Percentiles rank a stretch among this genome's conserved stretches.
These are phyloP conservation scores for Halcyon chelicuti DNA, from an alignment of 2,797 vertebrate species.

Conservation along the genomic window DNA sequence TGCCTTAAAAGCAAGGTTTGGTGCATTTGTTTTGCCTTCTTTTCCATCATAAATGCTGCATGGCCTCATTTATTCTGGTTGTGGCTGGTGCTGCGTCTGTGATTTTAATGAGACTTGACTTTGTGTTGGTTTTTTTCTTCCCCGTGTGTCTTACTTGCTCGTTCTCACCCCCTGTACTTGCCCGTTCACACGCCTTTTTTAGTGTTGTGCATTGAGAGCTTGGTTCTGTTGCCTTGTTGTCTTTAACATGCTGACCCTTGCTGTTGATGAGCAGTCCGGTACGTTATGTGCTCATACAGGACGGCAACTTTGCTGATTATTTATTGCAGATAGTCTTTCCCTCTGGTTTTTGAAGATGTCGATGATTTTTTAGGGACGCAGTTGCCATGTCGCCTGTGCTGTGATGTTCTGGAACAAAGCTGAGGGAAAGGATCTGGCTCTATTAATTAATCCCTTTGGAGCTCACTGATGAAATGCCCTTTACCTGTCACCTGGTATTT, in stretches of 20 bases:
- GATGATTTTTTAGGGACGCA: not conserved
- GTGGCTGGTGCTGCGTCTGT: slow-evolving; percentile 33
- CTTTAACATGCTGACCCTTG: slow-evolving; percentile 23
- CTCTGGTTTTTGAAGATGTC: not conserved
- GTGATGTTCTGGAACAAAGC: not conserved
- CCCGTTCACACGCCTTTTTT: not conserved
- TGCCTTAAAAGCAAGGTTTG: slow-evolving; percentile 11
- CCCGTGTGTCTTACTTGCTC: not conserved
- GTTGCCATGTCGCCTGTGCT: not conserved
- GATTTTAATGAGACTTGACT: slow-evolving; percentile 19
- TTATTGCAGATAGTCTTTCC: not conserved
- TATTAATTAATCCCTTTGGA: not conserved
- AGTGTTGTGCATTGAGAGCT: not conserved
- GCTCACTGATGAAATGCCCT: not conserved
- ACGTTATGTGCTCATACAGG: slow-evolving; percentile 40
- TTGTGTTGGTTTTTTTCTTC: not conserved
- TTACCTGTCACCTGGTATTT: not conserved
- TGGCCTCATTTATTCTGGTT: slow-evolving; percentile 48
- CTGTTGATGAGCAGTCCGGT: not conserved
- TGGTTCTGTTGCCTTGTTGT: slow-evolving; percentile 8
- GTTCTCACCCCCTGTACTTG: not conserved
- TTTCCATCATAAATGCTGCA: slow-evolving; percentile 54
- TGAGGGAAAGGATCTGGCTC: not conserved
- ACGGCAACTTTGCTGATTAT: not conserved
- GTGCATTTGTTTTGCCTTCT: slow-evolving; percentile 13